Evolutionary conservation across 2,888 invertebrate genomes (phyloP).

Genomic region (Invenusta paracnida): DNA sequence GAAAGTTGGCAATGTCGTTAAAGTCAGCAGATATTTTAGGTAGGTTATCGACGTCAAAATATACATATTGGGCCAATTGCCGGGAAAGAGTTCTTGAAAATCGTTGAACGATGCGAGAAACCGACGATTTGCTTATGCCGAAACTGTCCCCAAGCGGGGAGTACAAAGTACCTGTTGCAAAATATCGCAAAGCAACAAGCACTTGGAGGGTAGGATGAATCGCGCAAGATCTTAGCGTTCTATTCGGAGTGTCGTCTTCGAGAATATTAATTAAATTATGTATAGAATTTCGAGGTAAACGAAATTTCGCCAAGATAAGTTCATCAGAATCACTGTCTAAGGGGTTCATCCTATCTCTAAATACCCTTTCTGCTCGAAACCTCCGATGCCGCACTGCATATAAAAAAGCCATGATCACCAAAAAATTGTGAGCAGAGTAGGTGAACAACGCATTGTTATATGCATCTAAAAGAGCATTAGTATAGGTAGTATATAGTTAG

Average conservation of each 20-base stretch:
- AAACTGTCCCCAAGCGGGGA: constrained; percentile 27
- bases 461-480: not conserved
- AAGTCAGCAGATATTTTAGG: constrained; percentile 23
- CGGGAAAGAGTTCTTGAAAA: constrained; percentile 21
- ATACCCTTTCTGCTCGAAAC: constrained; percentile 18
- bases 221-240: constrained; percentile 1
- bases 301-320: constrained; percentile 17
- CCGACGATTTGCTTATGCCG: constrained; percentile 17
- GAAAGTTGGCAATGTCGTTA: constrained; percentile 31
- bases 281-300: constrained; percentile 29
- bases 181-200: constrained; percentile 18
- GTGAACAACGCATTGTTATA: constrained; percentile 17
- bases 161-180: constrained; percentile 26
- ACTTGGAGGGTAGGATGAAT: constrained; percentile 22
- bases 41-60: constrained; percentile 23
- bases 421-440: constrained; percentile 3
- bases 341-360: constrained; percentile 29
- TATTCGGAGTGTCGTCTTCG: constrained; percentile 17
- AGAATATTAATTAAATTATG: constrained; percentile 20
- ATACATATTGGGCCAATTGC: constrained; percentile 18
- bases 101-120: constrained; percentile 27
- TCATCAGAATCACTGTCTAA: constrained; percentile 18
- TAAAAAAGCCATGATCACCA: constrained; percentile 26
- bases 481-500: not conserved
- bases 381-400: constrained; percentile 9